Conservation (phyloP, 2,113 vertebrate species). For the Xiphias gladius region DNA sequence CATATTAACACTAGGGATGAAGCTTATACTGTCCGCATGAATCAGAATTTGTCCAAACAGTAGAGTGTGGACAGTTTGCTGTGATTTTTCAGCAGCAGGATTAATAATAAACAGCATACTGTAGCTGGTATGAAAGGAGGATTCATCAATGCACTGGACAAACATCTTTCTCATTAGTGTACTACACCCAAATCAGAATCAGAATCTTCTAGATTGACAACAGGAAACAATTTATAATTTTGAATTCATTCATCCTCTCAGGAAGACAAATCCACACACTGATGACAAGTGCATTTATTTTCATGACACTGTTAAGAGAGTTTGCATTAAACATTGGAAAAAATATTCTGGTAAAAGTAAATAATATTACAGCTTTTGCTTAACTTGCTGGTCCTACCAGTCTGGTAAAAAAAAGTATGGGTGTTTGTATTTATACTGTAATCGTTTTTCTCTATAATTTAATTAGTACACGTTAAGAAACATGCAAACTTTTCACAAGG, state of each 20-base stretch:
- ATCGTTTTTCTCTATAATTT: background rate
- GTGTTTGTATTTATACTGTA: too few species aligned
- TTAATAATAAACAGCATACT: slow-evolving; percentile 33
- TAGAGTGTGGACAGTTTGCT: background rate
- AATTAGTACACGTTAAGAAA: background rate
- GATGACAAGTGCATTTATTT: slow-evolving; percentile 11
- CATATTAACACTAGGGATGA: background rate
- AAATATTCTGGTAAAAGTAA: slow-evolving; percentile 3
- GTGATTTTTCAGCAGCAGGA: slow-evolving; percentile 13
- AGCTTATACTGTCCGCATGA: background rate
- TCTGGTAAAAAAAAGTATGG: background rate
- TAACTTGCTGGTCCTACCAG: background rate
- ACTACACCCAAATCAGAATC: background rate
- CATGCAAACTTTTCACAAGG: background rate
- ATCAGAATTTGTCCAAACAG: slow-evolving; percentile 19
- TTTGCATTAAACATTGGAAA: background rate
- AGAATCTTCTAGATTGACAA: background rate
- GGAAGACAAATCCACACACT: background rate
- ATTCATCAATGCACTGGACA: slow-evolving; percentile 16
- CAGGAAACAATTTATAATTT: background rate
- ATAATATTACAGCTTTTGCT: background rate
- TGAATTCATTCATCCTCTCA: too few species aligned
- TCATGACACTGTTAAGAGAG: slow-evolving; percentile 28
- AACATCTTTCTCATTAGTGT: slow-evolving; percentile 34
- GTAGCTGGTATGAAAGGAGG: slow-evolving; percentile 29